Conservation (phyloP, 2,797 vertebrate genomes). For the Cercopithecus petaurista region DNA sequence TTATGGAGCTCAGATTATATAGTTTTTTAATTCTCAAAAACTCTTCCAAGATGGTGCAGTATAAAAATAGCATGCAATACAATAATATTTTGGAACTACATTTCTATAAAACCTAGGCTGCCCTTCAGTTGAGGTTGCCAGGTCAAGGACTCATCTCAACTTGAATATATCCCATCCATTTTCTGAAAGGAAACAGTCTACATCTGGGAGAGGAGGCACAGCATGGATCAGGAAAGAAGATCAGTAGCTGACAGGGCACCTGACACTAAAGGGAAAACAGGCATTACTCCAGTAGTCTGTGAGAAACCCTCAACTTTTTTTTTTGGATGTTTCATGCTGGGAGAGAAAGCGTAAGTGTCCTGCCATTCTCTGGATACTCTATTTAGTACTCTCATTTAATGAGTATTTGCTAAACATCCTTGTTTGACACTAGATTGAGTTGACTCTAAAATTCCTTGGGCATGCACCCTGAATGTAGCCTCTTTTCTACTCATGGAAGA, state of each 20-base stretch:
- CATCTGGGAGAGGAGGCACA: not conserved
- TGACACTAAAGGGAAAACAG: not conserved
- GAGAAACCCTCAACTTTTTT: not conserved
- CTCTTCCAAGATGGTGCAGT: not conserved
- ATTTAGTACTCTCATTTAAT: not conserved
- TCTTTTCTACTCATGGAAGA: not conserved
- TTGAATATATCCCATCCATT: not conserved
- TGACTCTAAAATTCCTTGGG: not conserved
- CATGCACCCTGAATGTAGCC: not conserved
- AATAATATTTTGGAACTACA: not conserved
- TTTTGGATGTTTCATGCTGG: not conserved
- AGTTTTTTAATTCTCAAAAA: not conserved
- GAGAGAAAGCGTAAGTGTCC: not conserved
- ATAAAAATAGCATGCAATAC: accelerated
- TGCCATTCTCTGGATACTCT: not conserved
- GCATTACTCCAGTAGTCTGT: not conserved
- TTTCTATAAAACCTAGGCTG: not conserved
- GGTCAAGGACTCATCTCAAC: not conserved
- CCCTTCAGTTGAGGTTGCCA: not conserved
- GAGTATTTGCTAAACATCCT: not conserved
- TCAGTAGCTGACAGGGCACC: not conserved
- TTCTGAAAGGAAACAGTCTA: not conserved
- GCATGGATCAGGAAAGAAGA: not conserved
- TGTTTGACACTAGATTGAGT: not conserved
- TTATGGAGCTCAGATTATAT: not conserved